Conservation (phyloP, 1,140 invertebrate genomes). For the Caenorhabditis inopinata region DNA sequence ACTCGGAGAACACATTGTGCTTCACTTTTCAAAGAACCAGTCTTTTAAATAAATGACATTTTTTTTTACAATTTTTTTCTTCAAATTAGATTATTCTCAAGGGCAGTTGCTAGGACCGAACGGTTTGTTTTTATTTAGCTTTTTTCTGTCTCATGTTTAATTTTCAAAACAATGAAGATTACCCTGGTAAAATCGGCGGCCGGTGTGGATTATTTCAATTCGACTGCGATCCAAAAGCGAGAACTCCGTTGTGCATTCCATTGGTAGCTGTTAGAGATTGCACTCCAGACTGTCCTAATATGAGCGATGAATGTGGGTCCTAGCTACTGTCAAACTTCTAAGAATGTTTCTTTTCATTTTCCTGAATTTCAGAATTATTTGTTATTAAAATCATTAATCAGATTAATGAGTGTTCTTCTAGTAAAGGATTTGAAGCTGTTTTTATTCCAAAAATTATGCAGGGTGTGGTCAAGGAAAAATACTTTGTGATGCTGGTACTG, state of each 20-base stretch:
- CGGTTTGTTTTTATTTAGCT: background rate
- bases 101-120: background rate
- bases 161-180: conserved; percentile 36
- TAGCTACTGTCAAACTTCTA: too few relatives aligned
- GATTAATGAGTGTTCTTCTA: too few relatives aligned
- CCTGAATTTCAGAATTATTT: too few relatives aligned
- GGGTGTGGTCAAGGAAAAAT: conserved; percentile 23
- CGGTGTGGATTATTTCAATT: conserved; percentile 30
- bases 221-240: conserved; percentile 13
- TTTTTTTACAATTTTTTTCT: background rate
- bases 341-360: too few relatives aligned
- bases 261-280: conserved; percentile 25
- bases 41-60: background rate
- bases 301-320: conserved; percentile 4
- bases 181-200: background rate
- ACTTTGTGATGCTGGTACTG: conserved; percentile 3
- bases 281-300: conserved; percentile 24
- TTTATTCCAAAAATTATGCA: too few relatives aligned
- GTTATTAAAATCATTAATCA: too few relatives aligned
- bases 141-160: background rate
- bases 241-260: conserved; percentile 21
- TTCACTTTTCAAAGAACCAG: background rate
- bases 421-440: too few relatives aligned
- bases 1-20: background rate
- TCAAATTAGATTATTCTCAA: background rate